Conservation (phyloP, 2,113 vertebrate species). For the Rhipidura dahli region DNA sequence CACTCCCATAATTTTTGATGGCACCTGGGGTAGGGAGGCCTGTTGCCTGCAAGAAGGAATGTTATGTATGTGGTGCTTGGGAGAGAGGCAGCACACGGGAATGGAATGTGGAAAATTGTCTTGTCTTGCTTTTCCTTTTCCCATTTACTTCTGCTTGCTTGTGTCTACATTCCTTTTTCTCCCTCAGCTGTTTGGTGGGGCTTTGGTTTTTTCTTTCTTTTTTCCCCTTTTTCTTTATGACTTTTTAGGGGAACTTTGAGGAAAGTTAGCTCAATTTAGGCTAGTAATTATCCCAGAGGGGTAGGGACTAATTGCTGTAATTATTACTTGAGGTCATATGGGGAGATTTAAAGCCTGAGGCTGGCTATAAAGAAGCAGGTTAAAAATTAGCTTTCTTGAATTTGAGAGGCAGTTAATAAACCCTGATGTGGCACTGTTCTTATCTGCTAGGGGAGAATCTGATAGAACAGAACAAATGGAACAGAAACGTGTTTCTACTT, state of each 20-base stretch:
- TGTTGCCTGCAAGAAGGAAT: conserved; percentile 42
- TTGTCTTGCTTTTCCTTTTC: conserved; percentile 44
- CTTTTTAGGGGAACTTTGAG: background rate
- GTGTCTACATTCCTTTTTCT: background rate
- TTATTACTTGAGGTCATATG: conserved; percentile 15
- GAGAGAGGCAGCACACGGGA: background rate
- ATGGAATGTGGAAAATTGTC: conserved; percentile 53
- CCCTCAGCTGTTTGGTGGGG: background rate
- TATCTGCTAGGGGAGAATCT: background rate
- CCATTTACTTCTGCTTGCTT: background rate
- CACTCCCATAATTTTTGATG: conserved; percentile 35
- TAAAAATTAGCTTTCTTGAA: background rate
- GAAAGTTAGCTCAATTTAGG: background rate
- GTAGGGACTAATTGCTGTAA: background rate
- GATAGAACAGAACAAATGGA: background rate
- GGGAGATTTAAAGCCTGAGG: background rate
- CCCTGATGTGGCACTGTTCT: background rate
- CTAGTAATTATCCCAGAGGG: background rate
- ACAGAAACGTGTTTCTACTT: background rate
- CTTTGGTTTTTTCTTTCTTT: background rate
- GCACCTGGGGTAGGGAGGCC: conserved; percentile 36
- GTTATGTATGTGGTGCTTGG: conserved; percentile 12
- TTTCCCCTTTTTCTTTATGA: background rate
- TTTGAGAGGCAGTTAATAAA: background rate
- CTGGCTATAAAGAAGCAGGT: background rate